Percentiles rank a stretch among this genome's conserved stretches.
Conservation (phyloP, 2,888 invertebrate species). For the Rhingia campestris region DNA sequence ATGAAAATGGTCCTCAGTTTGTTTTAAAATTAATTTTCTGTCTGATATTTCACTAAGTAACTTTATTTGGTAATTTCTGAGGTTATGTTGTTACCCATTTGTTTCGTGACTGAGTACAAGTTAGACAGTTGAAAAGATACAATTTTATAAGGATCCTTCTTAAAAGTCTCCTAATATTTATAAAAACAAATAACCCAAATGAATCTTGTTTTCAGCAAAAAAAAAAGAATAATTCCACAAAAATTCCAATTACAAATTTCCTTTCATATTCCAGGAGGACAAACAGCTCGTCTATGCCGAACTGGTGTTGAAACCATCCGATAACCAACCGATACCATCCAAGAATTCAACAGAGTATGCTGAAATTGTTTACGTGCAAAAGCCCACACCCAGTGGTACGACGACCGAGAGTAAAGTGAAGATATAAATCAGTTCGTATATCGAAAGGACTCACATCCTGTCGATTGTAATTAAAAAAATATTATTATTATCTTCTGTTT, state of each 20-base stretch:
- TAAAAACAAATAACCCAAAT: too few species aligned
- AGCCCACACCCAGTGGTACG: slow-evolving; percentile 69
- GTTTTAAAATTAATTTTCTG: too few species aligned
- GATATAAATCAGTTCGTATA: slow-evolving; percentile 30
- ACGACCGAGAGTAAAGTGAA: slow-evolving; percentile 48
- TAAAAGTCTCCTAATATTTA: too few species aligned
- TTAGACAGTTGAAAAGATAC: too few species aligned
- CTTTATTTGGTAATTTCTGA: too few species aligned
- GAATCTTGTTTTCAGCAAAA: too few species aligned
- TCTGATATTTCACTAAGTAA: too few species aligned
- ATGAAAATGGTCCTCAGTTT: too few species aligned
- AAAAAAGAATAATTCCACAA: slow-evolving; percentile 8
- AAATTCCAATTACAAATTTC: not conserved
- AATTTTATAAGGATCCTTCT: too few species aligned
- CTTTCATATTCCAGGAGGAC: slow-evolving; percentile 83
- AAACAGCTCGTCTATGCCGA: slow-evolving; percentile 89
- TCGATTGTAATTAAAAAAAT: slow-evolving; percentile 60
- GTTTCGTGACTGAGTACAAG: too few species aligned
- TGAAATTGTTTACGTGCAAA: slow-evolving; percentile 88
- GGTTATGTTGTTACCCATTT: too few species aligned
- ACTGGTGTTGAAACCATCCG: slow-evolving; percentile 85
- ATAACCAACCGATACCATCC: slow-evolving; percentile 77
- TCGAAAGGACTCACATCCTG: not conserved
- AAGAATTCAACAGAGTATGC: slow-evolving; percentile 90
- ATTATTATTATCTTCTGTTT: too few species aligned